phyloP scores from a whole-genome alignment of 2,797 vertebrate genomes.

The Etheostoma nigrum region DNA sequence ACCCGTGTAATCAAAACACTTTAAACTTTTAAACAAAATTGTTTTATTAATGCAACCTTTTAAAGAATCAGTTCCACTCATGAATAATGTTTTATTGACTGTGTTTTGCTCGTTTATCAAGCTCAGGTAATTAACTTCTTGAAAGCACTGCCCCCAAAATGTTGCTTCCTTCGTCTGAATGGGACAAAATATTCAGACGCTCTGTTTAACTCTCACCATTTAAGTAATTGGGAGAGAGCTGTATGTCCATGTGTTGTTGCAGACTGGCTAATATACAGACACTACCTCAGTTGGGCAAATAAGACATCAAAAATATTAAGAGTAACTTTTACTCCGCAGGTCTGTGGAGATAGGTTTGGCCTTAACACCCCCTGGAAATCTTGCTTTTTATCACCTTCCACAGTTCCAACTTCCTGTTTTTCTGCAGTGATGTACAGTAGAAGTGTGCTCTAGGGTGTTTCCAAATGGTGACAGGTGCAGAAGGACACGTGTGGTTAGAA shows the following conservation, averaged over 20 bases:
- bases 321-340: background rate
- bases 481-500: background rate
- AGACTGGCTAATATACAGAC: constrained; percentile 47
- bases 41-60: constrained; percentile 39
- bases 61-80: background rate
- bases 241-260: constrained; percentile 21
- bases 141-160: constrained; percentile 21
- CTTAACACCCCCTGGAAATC: background rate
- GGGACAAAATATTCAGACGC: constrained; percentile 6
- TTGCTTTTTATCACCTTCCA: background rate
- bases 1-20: constrained; percentile 14
- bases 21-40: constrained; percentile 21
- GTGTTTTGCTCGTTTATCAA: constrained; percentile 46
- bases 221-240: constrained; percentile 17
- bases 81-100: constrained; percentile 5
- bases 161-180: constrained; percentile 4
- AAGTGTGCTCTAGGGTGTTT: background rate
- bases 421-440: background rate
- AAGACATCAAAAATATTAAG: background rate
- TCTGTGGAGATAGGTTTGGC: no score
- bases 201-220: constrained; percentile 27
- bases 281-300: constrained; percentile 62
- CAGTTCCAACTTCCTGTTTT: background rate
- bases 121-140: constrained; percentile 52
- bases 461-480: background rate